phyloP scores from a whole-genome alignment of 2,888 invertebrate species.

The Cecidostiba fungosa region DNA sequence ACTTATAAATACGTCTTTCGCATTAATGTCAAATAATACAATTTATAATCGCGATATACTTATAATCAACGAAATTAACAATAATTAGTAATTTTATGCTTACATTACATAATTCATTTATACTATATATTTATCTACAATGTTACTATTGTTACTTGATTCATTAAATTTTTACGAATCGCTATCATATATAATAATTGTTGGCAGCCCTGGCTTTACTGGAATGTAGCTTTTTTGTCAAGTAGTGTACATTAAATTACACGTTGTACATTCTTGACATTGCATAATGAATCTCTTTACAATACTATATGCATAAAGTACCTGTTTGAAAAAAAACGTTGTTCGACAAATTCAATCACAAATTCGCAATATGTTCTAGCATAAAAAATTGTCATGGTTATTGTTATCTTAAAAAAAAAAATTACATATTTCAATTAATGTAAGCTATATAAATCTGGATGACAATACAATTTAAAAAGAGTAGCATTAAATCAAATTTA shows the following conservation, averaged over 20 bases:
- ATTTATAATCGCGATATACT: constrained; percentile 62
- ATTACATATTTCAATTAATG: constrained; percentile 33
- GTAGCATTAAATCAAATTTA: constrained; percentile 69
- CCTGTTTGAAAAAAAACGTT: constrained; percentile 42
- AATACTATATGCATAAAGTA: constrained; percentile 57
- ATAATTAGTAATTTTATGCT: constrained; percentile 66
- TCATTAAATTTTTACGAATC: constrained; percentile 63
- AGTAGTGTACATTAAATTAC: constrained; percentile 54
- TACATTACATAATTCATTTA: constrained; percentile 64
- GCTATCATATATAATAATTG: constrained; percentile 66
- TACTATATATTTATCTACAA: constrained; percentile 67
- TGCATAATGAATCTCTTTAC: constrained; percentile 58
- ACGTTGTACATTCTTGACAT: constrained; percentile 52
- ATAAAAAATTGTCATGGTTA: constrained; percentile 60
- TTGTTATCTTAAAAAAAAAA: constrained; percentile 41
- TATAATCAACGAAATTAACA: constrained; percentile 64
- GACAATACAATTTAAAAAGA: constrained; percentile 55
- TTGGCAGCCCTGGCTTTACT: constrained; percentile 76
- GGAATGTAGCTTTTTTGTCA: constrained; percentile 72
- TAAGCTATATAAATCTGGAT: constrained; percentile 44
- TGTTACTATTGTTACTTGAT: constrained; percentile 65
- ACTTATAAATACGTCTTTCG: constrained; percentile 63
- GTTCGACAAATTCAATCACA: constrained; percentile 51
- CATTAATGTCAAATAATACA: constrained; percentile 65
- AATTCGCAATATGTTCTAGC: constrained; percentile 52